These are phyloP conservation scores for Lepetodrilus schrolli DNA, from an alignment of 2,888 invertebrate species.

Conservation along the genomic window DNA sequence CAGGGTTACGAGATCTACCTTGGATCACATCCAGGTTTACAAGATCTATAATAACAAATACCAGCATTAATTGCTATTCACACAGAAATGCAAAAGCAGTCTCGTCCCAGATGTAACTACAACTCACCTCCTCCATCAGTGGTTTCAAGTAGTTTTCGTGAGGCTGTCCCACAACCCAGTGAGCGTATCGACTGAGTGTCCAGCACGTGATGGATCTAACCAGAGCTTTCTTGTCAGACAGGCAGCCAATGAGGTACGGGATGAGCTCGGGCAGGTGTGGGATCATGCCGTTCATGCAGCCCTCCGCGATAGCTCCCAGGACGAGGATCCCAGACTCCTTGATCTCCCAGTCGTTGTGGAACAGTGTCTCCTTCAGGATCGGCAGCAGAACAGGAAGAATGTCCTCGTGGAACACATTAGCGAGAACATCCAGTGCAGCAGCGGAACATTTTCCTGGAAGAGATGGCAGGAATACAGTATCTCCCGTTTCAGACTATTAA, in stretches of 20 bases:
- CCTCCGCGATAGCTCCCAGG: conserved; percentile 89
- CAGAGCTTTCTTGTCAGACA: conserved; percentile 95
- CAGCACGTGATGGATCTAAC: conserved; percentile 99
- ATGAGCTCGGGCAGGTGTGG: conserved; percentile 96
- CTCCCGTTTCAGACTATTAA: too few species aligned
- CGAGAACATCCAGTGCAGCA: conserved; percentile 96
- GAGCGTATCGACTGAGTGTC: conserved; percentile 97
- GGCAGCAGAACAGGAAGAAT: conserved; percentile 94
- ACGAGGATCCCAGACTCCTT: conserved; percentile 95
- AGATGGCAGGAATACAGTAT: too few species aligned
- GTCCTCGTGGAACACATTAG: conserved; percentile 96
- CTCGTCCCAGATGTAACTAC: too few species aligned
- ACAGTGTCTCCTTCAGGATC: conserved; percentile 95
- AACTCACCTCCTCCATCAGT: conserved; percentile 89
- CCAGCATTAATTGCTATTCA: too few species aligned
- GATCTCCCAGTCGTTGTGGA: conserved; percentile 96
- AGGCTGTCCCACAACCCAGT: conserved; percentile 97
- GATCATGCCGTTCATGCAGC: conserved; percentile 97
- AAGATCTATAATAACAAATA: too few species aligned
- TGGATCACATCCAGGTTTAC: too few species aligned
- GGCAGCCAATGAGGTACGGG: conserved; percentile 93
- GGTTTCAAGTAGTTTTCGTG: conserved; percentile 95
- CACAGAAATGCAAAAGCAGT: too few species aligned
- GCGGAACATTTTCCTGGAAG: conserved; percentile 93
- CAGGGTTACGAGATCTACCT: too few species aligned